Evolutionary conservation across 53 echinoderm and acorn worm species (phyloP), one percentile per base, ranked within the genome.

Genomic region (Echinometra lucunter): DNA sequence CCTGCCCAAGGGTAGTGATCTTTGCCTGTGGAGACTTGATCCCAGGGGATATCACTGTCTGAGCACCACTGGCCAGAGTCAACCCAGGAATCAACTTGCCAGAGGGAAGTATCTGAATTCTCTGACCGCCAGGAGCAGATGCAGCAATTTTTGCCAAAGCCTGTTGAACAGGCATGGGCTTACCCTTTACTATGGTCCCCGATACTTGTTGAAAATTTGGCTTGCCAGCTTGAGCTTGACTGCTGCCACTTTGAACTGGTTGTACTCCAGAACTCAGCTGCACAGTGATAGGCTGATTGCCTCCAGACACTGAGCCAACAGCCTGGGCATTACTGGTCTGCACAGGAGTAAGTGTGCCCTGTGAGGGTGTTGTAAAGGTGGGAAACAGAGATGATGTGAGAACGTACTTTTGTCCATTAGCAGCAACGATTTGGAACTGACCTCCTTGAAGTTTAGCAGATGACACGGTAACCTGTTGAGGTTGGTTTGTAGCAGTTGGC

Each of bases 1-100:
- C 96, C 34, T 97, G 98, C 32, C 98, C 98, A 5, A 98, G 93
- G 75, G 97, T 97, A 30, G 97, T 95, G 60, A 98, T 96, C 67
- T 97, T 97, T 18, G 96, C 96, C 69, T 96, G 96, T 25, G 88
- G 89, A 27, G 95, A 70, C 60, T 95, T 95, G 13, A 88, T 57
- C n/a, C 92, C 95, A 44, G 89, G 87, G 13, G 93, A n/a, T 53
- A 91, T 91, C 32, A 60, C 58, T 27, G 85, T 83, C 19, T 27
- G 92, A 23, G 83, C 21, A 94, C 60, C 85, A 45, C 94, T 58
- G 8, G 94, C 53, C 11, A 94, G 44, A n/a, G 94, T 82, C 30
- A 94, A 58, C 45, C 94, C 82, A 21, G 94, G 85, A 78, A 92
- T 74, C 19, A 92, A 32, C 94, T 94, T 94, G 21, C 94, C 60